phyloP scores from a whole-genome alignment of 2,797 vertebrate genomes.

The Sandelia bainsii region DNA sequence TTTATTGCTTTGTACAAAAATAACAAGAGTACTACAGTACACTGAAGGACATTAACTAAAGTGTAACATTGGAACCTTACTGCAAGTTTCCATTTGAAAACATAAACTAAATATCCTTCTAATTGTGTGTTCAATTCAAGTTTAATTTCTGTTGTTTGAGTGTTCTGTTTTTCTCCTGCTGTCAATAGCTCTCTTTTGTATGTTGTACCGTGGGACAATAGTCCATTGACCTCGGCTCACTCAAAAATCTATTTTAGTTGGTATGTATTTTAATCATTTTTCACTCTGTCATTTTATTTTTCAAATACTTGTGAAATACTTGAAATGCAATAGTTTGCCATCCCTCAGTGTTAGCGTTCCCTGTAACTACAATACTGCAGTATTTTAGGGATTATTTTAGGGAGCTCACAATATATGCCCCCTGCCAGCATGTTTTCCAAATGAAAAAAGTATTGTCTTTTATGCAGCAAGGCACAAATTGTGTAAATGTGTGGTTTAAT shows the following conservation, averaged over 20 bases:
- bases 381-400: neutral
- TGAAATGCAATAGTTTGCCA: neutral
- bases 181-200: neutral
- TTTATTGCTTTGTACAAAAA: no score
- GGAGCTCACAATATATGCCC: neutral
- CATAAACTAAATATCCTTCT: neutral
- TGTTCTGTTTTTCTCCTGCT: neutral
- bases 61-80: neutral
- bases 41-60: neutral
- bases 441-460: neutral
- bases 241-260: neutral
- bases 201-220: no score
- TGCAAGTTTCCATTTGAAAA: constrained; percentile 1
- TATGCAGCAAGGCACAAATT: neutral
- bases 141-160: no score
- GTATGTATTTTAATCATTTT: neutral
- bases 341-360: neutral
- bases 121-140: no score
- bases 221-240: neutral
- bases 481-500: neutral
- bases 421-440: neutral
- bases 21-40: neutral
- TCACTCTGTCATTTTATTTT: neutral
- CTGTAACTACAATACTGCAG: neutral
- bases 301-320: neutral